Evolutionary conservation across 2,113 vertebrate genomes (phyloP).

Genomic region (cattle (Bos taurus)): ARS-UCD2.0 NC_037350.1:45419501-45420000

Average conservation of each 20-base stretch:
- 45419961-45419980: neutral
- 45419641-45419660: neutral
- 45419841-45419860: neutral
- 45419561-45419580: neutral
- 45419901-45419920: neutral
- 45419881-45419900: neutral
- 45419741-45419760: neutral
- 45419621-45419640: neutral
- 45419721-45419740: neutral
- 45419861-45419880: neutral
- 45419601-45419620: neutral
- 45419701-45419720: neutral
- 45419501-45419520: neutral
- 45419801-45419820: neutral
- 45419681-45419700: neutral
- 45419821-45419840: neutral
- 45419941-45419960: neutral
- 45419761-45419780: neutral
- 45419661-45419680: neutral
- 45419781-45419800: neutral
- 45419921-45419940: neutral
- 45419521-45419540: neutral
- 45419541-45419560: rapidly evolving
- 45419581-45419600: neutral
- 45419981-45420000: neutral